These are phyloP conservation scores for Pocillopora grandis DNA, from an alignment of 92 coral and sea anemone genomes.

Conservation along the genomic window DNA sequence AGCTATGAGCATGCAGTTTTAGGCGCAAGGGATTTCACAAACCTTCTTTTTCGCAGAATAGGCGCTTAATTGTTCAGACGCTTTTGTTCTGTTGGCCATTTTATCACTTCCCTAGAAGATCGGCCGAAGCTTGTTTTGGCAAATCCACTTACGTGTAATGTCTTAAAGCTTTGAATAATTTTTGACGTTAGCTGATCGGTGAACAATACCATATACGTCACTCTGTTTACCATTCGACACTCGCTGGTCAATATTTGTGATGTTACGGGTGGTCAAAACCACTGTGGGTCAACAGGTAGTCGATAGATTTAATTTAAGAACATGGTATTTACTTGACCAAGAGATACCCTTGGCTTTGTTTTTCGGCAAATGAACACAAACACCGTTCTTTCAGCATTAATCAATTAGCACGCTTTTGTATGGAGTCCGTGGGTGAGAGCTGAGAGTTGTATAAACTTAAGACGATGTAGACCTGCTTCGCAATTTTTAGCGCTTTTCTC, in stretches of 20 bases:
- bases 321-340: neutral
- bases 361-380: neutral
- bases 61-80: slow-evolving; percentile 76
- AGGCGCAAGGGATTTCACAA: neutral
- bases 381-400: neutral
- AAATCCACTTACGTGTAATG: neutral
- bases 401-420: neutral
- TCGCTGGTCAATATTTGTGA: neutral
- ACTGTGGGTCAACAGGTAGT: neutral
- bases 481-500: neutral
- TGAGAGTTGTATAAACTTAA: neutral
- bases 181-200: slow-evolving; percentile 4
- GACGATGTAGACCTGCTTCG: neutral
- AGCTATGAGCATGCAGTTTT: neutral
- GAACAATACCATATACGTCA: slow-evolving; percentile 6
- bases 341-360: neutral
- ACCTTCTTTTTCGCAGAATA: slow-evolving; percentile 74
- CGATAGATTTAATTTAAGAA: neutral
- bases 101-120: neutral
- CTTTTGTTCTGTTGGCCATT: slow-evolving; percentile 77
- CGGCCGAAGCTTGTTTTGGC: neutral
- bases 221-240: neutral
- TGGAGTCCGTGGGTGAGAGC: neutral
- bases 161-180: neutral
- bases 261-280: neutral